phyloP scores from a whole-genome alignment of 1,140 invertebrate genomes.

The Condylostylus longicornis region DNA sequence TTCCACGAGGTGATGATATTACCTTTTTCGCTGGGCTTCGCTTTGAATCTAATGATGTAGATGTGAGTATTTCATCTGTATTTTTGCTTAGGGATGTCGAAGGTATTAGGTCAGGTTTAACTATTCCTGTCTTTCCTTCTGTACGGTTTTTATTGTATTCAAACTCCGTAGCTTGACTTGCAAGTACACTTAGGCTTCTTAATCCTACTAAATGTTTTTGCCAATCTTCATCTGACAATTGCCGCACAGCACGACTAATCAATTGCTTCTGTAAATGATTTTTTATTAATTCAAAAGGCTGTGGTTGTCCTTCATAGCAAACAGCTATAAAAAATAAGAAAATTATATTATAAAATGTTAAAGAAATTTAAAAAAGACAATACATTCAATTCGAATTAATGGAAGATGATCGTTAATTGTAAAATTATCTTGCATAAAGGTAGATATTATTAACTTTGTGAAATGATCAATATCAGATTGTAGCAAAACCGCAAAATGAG shows the following conservation, averaged over 20 bases:
- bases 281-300: conserved; percentile 24
- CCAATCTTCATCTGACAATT: conserved; percentile 19
- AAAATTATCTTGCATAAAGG: conserved; percentile 41
- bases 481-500: conserved; percentile 43
- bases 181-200: conserved; percentile 20
- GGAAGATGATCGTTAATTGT: conserved; percentile 47
- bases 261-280: conserved; percentile 26
- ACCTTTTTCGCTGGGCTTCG: background rate
- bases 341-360: conserved; percentile 2
- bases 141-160: conserved; percentile 20
- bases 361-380: background rate
- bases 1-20: conserved; percentile 10
- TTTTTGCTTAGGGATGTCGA: conserved; percentile 7
- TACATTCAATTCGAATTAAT: conserved; percentile 49
- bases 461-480: conserved; percentile 48
- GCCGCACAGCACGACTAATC: conserved; percentile 3
- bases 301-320: conserved; percentile 37
- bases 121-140: conserved; percentile 17
- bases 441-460: conserved; percentile 39
- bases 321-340: conserved; percentile 35
- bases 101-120: conserved; percentile 17
- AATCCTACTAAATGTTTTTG: conserved; percentile 25
- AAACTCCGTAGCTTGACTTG: conserved; percentile 27
- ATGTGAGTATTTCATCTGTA: background rate
- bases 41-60: background rate